Evolutionary conservation across 1,140 invertebrate genomes (phyloP).

Genomic region (Drosophila orena): DNA sequence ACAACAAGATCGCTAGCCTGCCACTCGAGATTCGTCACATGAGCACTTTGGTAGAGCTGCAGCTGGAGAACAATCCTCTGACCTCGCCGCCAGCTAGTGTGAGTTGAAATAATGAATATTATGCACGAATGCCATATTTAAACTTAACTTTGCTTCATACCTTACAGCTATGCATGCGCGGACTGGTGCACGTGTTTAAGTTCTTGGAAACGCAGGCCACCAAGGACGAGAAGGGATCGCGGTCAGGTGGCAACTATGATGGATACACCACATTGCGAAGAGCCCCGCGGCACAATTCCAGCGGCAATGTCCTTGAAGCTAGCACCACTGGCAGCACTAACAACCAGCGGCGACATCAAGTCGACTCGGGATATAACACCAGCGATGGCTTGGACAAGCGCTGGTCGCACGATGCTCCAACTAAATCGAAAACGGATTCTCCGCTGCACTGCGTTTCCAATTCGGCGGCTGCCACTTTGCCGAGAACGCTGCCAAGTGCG

Average conservation of each 20-base stretch:
- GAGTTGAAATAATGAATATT: slow-evolving; percentile 84
- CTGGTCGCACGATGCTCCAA: slow-evolving; percentile 92
- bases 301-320: slow-evolving; percentile 86
- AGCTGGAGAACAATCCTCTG: slow-evolving; percentile 94
- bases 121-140: too few species aligned
- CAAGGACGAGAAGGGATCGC: slow-evolving; percentile 87
- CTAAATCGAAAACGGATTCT: slow-evolving; percentile 70
- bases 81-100: slow-evolving; percentile 96
- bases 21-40: slow-evolving; percentile 94
- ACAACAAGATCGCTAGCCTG: slow-evolving; percentile 94
- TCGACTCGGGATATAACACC: slow-evolving; percentile 95
- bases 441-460: slow-evolving; percentile 54
- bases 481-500: slow-evolving; percentile 48
- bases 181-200: slow-evolving; percentile 97
- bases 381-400: slow-evolving; percentile 92
- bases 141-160: slow-evolving; percentile 3
- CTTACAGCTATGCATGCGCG: slow-evolving; percentile 94
- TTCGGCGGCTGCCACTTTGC: slow-evolving; percentile 50
- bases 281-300: slow-evolving; percentile 84
- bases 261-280: slow-evolving; percentile 79
- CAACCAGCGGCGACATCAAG: slow-evolving; percentile 87
- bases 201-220: slow-evolving; percentile 95
- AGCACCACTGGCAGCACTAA: slow-evolving; percentile 34
- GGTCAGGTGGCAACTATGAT: slow-evolving; percentile 78
- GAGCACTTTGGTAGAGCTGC: slow-evolving; percentile 91